These are phyloP conservation scores for Druceiella hillmani DNA, from an alignment of 2,888 invertebrate genomes.

Conservation along the genomic window DNA sequence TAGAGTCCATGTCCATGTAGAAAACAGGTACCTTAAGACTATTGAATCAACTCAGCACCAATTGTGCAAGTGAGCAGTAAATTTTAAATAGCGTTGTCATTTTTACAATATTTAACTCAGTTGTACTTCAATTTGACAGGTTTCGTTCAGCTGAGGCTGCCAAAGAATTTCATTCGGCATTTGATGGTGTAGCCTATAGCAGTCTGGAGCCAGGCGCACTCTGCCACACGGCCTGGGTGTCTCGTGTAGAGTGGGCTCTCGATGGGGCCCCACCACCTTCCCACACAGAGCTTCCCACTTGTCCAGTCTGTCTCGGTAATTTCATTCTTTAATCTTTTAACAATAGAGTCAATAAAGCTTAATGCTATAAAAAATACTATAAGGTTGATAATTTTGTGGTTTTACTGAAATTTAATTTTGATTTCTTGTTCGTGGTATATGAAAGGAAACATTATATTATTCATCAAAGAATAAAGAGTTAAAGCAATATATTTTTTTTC, in stretches of 20 bases:
- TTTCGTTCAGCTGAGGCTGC: constrained; percentile 73
- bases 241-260: constrained; percentile 80
- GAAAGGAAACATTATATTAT: too few species aligned
- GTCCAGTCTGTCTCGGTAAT: constrained; percentile 82
- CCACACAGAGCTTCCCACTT: constrained; percentile 94
- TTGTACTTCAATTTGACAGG: too few species aligned
- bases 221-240: constrained; percentile 95
- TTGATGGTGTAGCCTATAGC: constrained; percentile 91
- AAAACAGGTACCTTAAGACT: too few species aligned
- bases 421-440: too few species aligned
- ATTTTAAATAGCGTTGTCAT: too few species aligned
- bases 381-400: too few species aligned
- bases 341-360: neutral
- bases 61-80: too few species aligned
- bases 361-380: neutral
- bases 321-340: neutral
- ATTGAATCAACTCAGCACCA: too few species aligned
- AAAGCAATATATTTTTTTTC: too few species aligned
- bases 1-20: too few species aligned
- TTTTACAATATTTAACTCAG: too few species aligned
- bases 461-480: too few species aligned
- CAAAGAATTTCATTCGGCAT: constrained; percentile 86
- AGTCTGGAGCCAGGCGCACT: constrained; percentile 86
- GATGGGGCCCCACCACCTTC: constrained; percentile 65
- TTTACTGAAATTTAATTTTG: constrained; percentile 3